Evolutionary conservation across 2,113 vertebrate genomes (phyloP).

Genomic region (Sclerurus mexicanus): DNA sequence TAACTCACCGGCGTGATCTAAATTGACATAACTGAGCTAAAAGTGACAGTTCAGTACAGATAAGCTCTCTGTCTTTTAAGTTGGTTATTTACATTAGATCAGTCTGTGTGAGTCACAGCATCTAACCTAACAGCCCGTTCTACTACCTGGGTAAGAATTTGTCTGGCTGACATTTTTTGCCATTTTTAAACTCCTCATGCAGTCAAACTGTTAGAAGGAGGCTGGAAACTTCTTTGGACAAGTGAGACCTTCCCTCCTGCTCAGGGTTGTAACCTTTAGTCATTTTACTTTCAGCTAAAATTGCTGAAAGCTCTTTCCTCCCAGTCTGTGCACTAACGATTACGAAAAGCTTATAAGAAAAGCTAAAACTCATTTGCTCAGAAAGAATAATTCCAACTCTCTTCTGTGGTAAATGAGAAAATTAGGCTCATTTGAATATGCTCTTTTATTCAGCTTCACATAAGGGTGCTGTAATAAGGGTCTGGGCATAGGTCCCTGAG

Average conservation of each 20-base stretch:
- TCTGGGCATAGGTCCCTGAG: background rate
- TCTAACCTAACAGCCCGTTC: background rate
- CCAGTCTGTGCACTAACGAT: background rate
- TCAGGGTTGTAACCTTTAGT: background rate
- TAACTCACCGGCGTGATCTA: background rate
- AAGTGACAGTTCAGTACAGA: background rate
- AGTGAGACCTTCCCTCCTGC: background rate
- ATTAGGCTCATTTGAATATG: background rate
- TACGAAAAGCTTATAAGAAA: conserved; percentile 28
- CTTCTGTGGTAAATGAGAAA: conserved; percentile 6
- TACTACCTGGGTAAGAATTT: background rate
- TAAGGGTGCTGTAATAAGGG: background rate
- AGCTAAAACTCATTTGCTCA: conserved; percentile 7
- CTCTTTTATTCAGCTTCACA: background rate
- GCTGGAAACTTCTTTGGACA: background rate
- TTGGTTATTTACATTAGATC: background rate
- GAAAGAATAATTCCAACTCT: background rate
- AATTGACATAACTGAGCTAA: background rate
- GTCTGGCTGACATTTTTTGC: background rate
- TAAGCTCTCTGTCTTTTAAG: background rate
- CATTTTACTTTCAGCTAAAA: background rate
- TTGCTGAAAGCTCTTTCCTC: background rate
- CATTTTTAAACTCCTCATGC: background rate
- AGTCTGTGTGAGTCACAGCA: background rate
- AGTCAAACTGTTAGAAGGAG: background rate